Conservation (phyloP, 2,797 vertebrate genomes). For the Halcyon chelicuti region DNA sequence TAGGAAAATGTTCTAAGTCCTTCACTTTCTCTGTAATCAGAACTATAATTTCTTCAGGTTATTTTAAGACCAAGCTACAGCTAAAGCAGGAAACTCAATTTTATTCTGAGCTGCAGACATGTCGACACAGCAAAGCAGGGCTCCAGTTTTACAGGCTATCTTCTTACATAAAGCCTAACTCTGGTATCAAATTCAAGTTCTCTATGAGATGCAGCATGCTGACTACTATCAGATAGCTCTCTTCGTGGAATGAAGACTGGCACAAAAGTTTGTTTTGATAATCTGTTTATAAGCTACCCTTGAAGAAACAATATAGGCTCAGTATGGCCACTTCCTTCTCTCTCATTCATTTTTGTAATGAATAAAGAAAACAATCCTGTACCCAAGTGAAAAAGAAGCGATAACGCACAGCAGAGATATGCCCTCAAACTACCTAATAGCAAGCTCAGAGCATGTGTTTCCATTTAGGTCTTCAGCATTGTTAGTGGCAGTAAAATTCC, state of each 20-base stretch:
- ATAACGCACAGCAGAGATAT: constrained; percentile 36
- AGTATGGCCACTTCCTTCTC: constrained; percentile 16
- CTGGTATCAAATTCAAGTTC: constrained; percentile 59
- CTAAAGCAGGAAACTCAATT: constrained; percentile 95
- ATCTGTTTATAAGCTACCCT: constrained; percentile 57
- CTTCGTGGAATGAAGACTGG: constrained; percentile 57
- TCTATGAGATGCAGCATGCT: constrained; percentile 23
- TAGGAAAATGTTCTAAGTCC: constrained; percentile 83
- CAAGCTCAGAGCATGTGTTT: constrained; percentile 62
- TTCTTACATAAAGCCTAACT: constrained; percentile 85
- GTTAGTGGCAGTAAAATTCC: constrained; percentile 39
- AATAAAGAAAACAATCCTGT: constrained; percentile 41
- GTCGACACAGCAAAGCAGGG: constrained; percentile 88
- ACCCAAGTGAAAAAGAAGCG: constrained; percentile 52
- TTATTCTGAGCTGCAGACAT: constrained; percentile 94
- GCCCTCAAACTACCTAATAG: constrained; percentile 57
- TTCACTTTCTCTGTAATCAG: constrained; percentile 83
- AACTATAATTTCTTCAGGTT: constrained; percentile 91
- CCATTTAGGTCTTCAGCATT: constrained; percentile 56
- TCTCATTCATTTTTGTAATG: constrained; percentile 57
- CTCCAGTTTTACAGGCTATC: constrained; percentile 84
- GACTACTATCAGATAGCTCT: constrained; percentile 67
- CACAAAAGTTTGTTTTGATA: constrained; percentile 67
- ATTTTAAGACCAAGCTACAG: constrained; percentile 94
- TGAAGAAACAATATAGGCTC: constrained; percentile 52